Conservation (phyloP, 2,888 invertebrate species). For the Galerucella calmariensis region DNA sequence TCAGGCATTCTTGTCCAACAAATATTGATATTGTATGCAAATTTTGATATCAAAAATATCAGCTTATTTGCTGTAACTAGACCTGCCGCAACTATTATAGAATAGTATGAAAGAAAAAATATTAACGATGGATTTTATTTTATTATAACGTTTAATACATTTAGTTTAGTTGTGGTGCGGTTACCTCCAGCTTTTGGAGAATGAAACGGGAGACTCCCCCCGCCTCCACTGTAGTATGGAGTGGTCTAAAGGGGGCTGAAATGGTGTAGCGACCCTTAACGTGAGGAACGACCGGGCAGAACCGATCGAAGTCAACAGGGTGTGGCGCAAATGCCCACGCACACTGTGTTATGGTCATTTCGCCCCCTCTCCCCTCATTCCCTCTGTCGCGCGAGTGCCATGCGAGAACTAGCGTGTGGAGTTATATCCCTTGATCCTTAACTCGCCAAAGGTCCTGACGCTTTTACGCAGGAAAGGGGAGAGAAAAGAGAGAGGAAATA, state of each 20-base stretch:
- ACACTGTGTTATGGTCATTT: slow-evolving; percentile 51
- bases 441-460: slow-evolving; percentile 29
- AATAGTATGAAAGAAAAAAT: no score
- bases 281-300: slow-evolving; percentile 65
- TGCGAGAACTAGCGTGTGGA: slow-evolving; percentile 45
- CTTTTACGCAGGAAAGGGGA: slow-evolving; percentile 18
- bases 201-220: slow-evolving; percentile 44
- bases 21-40: no score
- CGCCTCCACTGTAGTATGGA: slow-evolving; percentile 39
- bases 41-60: no score
- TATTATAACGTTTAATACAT: slow-evolving; percentile 36
- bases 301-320: slow-evolving; percentile 65
- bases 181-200: slow-evolving; percentile 58
- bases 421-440: slow-evolving; percentile 26
- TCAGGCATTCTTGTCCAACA: no score
- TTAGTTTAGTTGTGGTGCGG: slow-evolving; percentile 52
- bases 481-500: slow-evolving; percentile 6
- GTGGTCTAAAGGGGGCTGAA: slow-evolving; percentile 50
- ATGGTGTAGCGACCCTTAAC: slow-evolving; percentile 61
- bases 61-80: no score
- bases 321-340: slow-evolving; percentile 64
- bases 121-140: no score
- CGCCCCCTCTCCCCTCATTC: slow-evolving; percentile 30
- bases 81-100: no score
- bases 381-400: slow-evolving; percentile 47